Percentiles rank a stretch among this genome's conserved stretches.
Conservation (phyloP, 2,113 vertebrate species). For the Agelaius phoeniceus region DNA sequence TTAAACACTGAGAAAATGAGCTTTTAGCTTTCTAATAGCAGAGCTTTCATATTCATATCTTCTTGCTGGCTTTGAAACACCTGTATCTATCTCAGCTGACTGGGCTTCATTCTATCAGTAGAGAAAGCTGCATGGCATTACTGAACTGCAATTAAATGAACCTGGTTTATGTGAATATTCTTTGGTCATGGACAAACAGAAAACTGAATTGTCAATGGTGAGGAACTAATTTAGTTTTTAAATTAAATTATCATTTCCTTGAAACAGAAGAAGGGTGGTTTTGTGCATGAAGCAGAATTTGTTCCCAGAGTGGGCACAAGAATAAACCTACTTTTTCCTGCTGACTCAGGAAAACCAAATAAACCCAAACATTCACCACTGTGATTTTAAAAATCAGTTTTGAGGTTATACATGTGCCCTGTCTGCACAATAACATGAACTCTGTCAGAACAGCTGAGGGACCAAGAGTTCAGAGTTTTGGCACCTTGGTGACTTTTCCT, state of each 20-base stretch:
- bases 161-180: not conserved
- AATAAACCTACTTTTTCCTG: not conserved
- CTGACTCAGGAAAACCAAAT: not conserved
- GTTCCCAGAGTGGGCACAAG: not conserved
- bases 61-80: conserved; percentile 33
- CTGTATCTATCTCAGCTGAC: conserved; percentile 16
- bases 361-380: not conserved
- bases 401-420: not conserved
- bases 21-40: conserved; percentile 49
- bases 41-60: conserved; percentile 40
- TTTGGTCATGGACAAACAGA: not conserved
- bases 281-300: not conserved
- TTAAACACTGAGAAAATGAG: conserved; percentile 51
- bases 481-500: not conserved
- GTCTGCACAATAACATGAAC: not conserved
- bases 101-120: not conserved
- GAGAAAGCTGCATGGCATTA: not conserved
- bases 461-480: not conserved
- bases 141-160: not conserved
- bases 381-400: not conserved
- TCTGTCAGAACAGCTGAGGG: not conserved
- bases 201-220: not conserved
- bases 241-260: not conserved
- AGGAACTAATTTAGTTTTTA: not conserved
- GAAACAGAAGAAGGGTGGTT: not conserved